phyloP scores from a whole-genome alignment of 2,797 vertebrate genomes.

The Pelobates cultripes region DNA sequence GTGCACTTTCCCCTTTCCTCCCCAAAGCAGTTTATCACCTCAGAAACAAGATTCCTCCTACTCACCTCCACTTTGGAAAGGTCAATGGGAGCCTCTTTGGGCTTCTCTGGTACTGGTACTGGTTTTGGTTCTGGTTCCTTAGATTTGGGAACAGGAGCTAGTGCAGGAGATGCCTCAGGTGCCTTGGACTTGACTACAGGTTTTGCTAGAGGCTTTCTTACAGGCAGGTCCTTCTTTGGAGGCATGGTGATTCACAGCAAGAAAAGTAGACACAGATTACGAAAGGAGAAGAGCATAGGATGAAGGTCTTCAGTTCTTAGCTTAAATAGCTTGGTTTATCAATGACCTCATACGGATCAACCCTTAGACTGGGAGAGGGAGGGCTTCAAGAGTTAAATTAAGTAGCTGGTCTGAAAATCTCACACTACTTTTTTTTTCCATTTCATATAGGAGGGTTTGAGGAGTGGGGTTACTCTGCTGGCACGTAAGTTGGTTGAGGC shows the following conservation, averaged over 20 bases:
- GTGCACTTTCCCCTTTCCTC: background rate
- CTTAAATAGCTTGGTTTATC: slow-evolving; percentile 62
- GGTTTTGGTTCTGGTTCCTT: slow-evolving; percentile 57
- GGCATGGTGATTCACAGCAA: slow-evolving; percentile 61
- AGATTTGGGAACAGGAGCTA: background rate
- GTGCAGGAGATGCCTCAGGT: slow-evolving; percentile 28
- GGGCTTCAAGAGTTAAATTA: slow-evolving; percentile 10
- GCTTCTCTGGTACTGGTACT: slow-evolving; percentile 44
- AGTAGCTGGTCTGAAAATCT: background rate
- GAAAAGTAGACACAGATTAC: background rate
- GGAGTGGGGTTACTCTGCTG: slow-evolving; percentile 2
- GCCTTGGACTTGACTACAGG: slow-evolving; percentile 59
- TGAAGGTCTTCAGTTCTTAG: slow-evolving; percentile 40
- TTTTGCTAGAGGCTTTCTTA: slow-evolving; percentile 65
- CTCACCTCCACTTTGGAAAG: slow-evolving; percentile 71
- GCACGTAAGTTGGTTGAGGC: background rate
- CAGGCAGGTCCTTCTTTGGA: slow-evolving; percentile 68
- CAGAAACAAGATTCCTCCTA: slow-evolving; percentile 20
- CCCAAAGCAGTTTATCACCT: background rate
- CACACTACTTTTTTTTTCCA: background rate
- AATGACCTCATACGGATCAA: slow-evolving; percentile 3
- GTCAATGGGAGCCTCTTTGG: slow-evolving; percentile 63
- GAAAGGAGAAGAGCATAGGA: slow-evolving; percentile 31
- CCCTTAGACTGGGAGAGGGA: background rate
- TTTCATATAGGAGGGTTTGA: slow-evolving; percentile 1